Percentiles rank a stretch among this genome's conserved stretches.
phyloP scores from a whole-genome alignment of 2,113 vertebrate species.

The Crypturellus undulatus region DNA sequence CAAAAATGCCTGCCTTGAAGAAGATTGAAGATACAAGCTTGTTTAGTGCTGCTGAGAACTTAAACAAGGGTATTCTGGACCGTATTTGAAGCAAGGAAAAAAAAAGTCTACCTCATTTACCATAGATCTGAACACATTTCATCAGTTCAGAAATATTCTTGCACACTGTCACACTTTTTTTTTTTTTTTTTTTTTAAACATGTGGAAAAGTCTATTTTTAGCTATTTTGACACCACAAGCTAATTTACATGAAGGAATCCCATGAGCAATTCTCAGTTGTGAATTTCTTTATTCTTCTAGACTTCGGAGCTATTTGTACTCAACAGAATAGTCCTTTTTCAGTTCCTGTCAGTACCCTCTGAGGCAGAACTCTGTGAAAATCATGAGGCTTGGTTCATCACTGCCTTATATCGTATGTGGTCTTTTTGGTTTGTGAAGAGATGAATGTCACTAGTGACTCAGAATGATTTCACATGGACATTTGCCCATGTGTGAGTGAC shows the following conservation, averaged over 20 bases:
- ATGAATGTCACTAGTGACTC: neutral
- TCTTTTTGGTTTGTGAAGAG: neutral
- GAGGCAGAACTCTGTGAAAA: neutral
- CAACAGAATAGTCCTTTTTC: neutral
- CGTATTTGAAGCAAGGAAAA: neutral
- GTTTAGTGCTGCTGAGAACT: neutral
- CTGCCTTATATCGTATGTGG: neutral
- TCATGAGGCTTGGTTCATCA: neutral
- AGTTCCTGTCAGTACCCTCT: neutral
- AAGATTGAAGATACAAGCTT: neutral
- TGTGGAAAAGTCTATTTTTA: neutral
- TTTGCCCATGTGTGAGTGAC: neutral
- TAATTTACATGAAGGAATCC: neutral
- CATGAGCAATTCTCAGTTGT: neutral
- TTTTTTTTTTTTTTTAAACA: too few species aligned
- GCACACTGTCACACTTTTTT: neutral
- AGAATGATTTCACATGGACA: fast-evolving
- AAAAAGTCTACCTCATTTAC: conserved; percentile 46
- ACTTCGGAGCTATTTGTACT: neutral
- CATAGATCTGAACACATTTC: neutral
- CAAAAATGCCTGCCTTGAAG: neutral
- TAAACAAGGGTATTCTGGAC: neutral
- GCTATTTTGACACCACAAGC: neutral
- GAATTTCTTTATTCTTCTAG: neutral
- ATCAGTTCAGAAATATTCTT: neutral